Evolutionary conservation across 2,797 vertebrate species (phyloP).

Genomic region (Lepilemur ruficaudatus): DNA sequence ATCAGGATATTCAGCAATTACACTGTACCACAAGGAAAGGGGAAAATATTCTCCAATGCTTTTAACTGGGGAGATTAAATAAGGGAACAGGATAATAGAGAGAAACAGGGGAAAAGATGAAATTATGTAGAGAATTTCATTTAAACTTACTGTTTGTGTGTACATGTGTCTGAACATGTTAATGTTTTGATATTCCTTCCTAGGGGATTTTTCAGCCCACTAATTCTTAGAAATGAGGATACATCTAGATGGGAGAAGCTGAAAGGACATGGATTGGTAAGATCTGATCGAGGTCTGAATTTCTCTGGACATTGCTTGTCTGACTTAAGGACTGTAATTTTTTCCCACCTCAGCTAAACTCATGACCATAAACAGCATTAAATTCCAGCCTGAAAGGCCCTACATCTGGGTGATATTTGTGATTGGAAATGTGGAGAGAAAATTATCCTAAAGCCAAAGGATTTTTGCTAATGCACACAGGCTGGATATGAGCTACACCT

Average conservation of each 20-base stretch:
- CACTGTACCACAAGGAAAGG: background rate
- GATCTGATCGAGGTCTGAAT: background rate
- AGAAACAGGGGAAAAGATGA: background rate
- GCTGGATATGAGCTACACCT: background rate
- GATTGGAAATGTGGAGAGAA: background rate
- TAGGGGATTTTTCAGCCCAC: background rate
- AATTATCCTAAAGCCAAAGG: background rate
- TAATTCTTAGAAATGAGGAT: background rate
- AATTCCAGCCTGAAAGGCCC: background rate
- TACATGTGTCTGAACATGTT: background rate
- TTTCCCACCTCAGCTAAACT: background rate
- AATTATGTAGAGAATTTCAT: background rate
- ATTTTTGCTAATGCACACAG: background rate
- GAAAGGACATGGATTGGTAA: background rate
- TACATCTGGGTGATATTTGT: background rate
- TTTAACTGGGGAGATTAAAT: background rate
- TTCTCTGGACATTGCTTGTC: background rate
- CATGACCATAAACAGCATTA: background rate
- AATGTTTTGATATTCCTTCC: background rate
- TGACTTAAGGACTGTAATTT: background rate
- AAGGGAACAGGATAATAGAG: background rate
- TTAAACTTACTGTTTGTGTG: background rate
- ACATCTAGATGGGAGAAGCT: background rate
- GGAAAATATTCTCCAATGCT: background rate
- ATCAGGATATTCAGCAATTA: background rate